Evolutionary conservation across 2,113 vertebrate genomes (phyloP).

Genomic region (Ctenodactylus gundi): DNA sequence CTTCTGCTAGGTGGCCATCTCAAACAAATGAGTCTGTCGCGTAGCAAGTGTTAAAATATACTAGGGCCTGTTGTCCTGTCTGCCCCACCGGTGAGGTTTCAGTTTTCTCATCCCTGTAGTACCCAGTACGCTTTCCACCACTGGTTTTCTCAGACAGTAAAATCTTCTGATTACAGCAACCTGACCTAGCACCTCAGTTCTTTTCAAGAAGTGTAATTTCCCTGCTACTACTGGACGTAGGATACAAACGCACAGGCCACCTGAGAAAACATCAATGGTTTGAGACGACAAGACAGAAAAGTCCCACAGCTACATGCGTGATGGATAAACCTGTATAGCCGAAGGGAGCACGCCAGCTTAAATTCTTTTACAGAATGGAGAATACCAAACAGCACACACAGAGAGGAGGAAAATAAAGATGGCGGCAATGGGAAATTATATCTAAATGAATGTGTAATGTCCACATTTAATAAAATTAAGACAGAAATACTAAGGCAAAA

Average conservation of each 20-base stretch:
- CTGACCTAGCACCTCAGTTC: background rate
- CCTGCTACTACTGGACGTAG: background rate
- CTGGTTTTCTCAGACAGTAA: background rate
- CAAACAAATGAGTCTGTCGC: background rate
- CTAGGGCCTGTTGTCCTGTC: background rate
- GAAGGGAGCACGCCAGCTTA: background rate
- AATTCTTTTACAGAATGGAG: background rate
- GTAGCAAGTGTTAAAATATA: background rate
- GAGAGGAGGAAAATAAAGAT: background rate
- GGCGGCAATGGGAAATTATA: background rate
- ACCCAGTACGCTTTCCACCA: background rate
- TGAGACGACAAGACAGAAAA: conserved; percentile 16
- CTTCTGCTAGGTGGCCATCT: too few relatives aligned
- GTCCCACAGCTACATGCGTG: background rate
- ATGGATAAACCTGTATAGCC: background rate
- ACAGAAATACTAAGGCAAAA: background rate
- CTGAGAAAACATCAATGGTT: background rate
- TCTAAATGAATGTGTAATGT: background rate
- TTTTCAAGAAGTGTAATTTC: conserved; percentile 17
- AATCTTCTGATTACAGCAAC: background rate
- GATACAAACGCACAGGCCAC: background rate
- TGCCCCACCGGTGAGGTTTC: background rate
- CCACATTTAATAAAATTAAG: background rate
- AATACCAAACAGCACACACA: background rate
- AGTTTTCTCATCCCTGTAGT: background rate